Conservation (phyloP, 2,113 vertebrate species). For the Eonycteris spelaea region DNA sequence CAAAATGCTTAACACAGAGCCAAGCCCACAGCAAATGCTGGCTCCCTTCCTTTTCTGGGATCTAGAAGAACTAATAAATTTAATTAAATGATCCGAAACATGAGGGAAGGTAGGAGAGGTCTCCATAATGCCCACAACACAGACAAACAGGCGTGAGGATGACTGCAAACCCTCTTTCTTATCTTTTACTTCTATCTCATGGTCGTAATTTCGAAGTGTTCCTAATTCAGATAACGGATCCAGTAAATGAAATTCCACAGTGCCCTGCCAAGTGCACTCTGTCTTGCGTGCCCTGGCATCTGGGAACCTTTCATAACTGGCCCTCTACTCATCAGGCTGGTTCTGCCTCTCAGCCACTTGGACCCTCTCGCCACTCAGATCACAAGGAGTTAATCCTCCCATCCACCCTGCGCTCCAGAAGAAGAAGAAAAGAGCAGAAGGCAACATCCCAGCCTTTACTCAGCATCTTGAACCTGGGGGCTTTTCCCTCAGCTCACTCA, state of each 20-base stretch:
- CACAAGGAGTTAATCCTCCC: not conserved
- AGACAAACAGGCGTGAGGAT: not conserved
- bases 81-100: slow-evolving; percentile 60
- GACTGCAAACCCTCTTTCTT: slow-evolving; percentile 31
- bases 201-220: slow-evolving; percentile 44
- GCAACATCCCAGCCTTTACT: not conserved
- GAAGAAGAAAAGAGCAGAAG: not conserved
- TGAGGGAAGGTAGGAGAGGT: not conserved
- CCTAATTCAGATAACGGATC: slow-evolving; percentile 65
- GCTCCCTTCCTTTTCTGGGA: slow-evolving; percentile 9
- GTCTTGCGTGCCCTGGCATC: not conserved
- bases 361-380: not conserved
- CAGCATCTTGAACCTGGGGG: not conserved
- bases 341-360: not conserved
- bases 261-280: slow-evolving; percentile 44
- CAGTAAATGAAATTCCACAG: slow-evolving; percentile 56
- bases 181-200: slow-evolving; percentile 40
- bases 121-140: not conserved
- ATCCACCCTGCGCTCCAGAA: not conserved
- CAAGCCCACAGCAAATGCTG: not conserved
- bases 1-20: not conserved
- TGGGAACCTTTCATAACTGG: slow-evolving; percentile 7
- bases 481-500: not conserved
- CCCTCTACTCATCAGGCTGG: not conserved
- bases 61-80: slow-evolving; percentile 50